Evolutionary conservation across 2,797 vertebrate genomes (phyloP), one percentile per base, ranked within the genome.

Genomic region (Chaunax sp.): DNA sequence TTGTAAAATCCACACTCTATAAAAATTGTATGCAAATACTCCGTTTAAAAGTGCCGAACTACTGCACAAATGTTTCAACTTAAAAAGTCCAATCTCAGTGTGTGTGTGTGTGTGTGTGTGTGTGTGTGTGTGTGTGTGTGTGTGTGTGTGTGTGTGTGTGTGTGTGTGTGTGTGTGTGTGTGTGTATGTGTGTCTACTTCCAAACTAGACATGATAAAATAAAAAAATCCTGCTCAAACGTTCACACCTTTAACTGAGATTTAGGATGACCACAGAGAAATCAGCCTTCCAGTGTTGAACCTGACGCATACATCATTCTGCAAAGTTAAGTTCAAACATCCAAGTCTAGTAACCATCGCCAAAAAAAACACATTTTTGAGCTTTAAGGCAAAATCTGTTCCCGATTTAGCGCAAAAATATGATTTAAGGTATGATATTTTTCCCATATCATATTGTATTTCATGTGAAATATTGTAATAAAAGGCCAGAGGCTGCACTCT

Each of bases 291-390:
- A 6, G 41, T 14, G n/a, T 62, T 18, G 41, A 44, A 46, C 20
- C 45, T 6, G 22, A 23, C 43, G 49, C 23, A 40, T 19, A 25
- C 25, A 54, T 59, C 16, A 63, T 35, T 49, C 33, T 37, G 40
- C 33, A 52, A 12, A 47, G 61, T 5, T 25, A 60, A 56, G 59
- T 38, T 64, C 59, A 75, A 60, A 68, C 45, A 64, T 25, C 41
- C 30, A 62, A 56, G 3, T 9, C 19, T 38, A 60, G 37, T 11
- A 30, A 57, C 41, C 63, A 68, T 19, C 57, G 50, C 26, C 16
- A 26, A 51, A 71, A 65, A 26, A 51, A 71, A 65, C 22, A 46
- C 22, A 43, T 49, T 28, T 35, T 37, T 52, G 35, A 69, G 19
- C 47, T 40, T 52, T 5, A 16, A 52, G 40, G 30, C 20, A 15